Conservation (phyloP, 2,888 invertebrate species). For the Drosophila tripunctata region DNA sequence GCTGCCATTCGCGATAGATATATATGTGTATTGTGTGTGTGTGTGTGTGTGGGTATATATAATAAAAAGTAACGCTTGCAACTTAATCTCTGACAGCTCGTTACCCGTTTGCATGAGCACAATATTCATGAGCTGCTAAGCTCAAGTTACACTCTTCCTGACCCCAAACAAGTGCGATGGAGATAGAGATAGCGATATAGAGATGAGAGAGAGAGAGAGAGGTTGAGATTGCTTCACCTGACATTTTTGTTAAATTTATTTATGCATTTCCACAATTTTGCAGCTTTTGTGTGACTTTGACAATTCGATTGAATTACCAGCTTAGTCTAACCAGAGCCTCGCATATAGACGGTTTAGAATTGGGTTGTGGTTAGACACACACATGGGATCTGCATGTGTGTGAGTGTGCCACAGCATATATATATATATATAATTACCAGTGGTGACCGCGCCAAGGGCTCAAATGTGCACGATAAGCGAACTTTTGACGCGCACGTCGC, state of each 20-base stretch:
- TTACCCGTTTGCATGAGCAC: slow-evolving; percentile 80
- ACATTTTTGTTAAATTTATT: slow-evolving; percentile 54
- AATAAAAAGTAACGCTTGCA: slow-evolving; percentile 80
- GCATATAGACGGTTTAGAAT: background rate
- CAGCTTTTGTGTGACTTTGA: slow-evolving; percentile 62
- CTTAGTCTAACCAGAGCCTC: slow-evolving; percentile 11
- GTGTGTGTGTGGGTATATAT: slow-evolving; percentile 65
- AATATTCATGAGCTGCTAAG: slow-evolving; percentile 81
- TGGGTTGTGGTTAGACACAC: background rate
- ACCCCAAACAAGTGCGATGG: slow-evolving; percentile 3
- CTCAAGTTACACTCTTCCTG: slow-evolving; percentile 78
- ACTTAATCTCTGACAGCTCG: slow-evolving; percentile 82
- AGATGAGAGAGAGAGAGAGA: background rate
- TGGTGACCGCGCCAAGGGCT: slow-evolving; percentile 69
- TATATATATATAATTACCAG: slow-evolving; percentile 75
- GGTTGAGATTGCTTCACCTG: slow-evolving; percentile 59
- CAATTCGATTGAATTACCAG: slow-evolving; percentile 76
- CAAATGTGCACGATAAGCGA: slow-evolving; percentile 72
- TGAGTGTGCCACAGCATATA: slow-evolving; percentile 31
- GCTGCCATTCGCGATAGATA: slow-evolving; percentile 25
- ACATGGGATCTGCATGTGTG: background rate
- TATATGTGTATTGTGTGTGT: too few species aligned
- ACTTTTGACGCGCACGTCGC: slow-evolving; percentile 59
- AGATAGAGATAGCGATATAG: background rate
- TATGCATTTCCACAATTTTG: slow-evolving; percentile 64